These are phyloP conservation scores for Muschampia plurimacula DNA, from an alignment of 2,888 invertebrate species.

Conservation along the genomic window DNA sequence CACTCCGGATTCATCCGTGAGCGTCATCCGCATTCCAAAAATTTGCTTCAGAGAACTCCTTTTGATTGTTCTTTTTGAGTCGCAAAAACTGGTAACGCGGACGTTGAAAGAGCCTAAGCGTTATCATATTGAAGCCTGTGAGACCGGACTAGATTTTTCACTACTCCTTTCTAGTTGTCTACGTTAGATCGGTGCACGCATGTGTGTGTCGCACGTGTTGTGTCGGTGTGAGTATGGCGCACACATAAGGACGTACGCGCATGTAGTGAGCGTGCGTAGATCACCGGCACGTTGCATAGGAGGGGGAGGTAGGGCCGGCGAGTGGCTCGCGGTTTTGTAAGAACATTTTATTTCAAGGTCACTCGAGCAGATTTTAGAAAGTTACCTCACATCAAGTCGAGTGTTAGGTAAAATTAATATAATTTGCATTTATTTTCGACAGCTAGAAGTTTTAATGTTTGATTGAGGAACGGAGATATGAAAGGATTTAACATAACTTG, in stretches of 20 bases:
- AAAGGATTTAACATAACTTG: background rate
- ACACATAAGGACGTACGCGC: conserved; percentile 57
- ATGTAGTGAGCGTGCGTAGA: conserved; percentile 71
- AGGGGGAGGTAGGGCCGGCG: conserved; percentile 72
- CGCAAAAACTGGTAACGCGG: conserved; percentile 37
- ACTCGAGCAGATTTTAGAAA: conserved; percentile 85
- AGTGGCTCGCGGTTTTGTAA: conserved; percentile 83
- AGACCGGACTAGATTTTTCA: conserved; percentile 71
- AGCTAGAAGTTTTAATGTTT: conserved; percentile 13
- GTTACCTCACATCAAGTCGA: conserved; percentile 74
- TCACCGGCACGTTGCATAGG: conserved; percentile 64
- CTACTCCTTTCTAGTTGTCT: conserved; percentile 71
- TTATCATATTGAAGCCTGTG: conserved; percentile 51
- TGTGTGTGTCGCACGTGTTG: conserved; percentile 50
- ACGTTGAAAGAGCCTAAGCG: conserved; percentile 36
- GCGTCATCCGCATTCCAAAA: conserved; percentile 47
- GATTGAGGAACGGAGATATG: background rate
- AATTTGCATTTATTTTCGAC: conserved; percentile 46
- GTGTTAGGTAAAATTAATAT: conserved; percentile 69
- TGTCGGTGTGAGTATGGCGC: conserved; percentile 50
- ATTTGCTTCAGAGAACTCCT: conserved; percentile 43
- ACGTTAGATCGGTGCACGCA: conserved; percentile 59
- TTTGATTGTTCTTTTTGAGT: conserved; percentile 40
- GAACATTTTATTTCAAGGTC: conserved; percentile 85
- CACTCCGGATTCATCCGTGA: conserved; percentile 43